These are phyloP conservation scores for Antheraea mylitta DNA, from an alignment of 1,140 invertebrate genomes.

Conservation along the genomic window DNA sequence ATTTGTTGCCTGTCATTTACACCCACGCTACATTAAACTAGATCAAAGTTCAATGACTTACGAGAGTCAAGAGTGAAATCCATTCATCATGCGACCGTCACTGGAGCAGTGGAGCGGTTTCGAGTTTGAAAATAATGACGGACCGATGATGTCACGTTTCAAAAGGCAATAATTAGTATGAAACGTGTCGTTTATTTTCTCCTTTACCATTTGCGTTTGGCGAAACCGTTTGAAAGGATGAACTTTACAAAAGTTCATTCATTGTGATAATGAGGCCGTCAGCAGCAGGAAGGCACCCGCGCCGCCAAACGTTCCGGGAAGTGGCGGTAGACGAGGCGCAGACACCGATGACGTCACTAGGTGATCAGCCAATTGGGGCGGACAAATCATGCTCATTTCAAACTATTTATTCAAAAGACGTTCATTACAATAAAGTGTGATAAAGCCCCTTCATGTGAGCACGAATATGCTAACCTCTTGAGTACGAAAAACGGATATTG, in stretches of 20 bases:
- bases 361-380: constrained; percentile 64
- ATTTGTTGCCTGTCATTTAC: constrained; percentile 41
- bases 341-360: constrained; percentile 65
- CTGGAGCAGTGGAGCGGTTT: constrained; percentile 49
- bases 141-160: constrained; percentile 49
- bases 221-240: constrained; percentile 20
- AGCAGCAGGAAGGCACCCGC: constrained; percentile 55
- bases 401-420: constrained; percentile 9
- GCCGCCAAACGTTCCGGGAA: constrained; percentile 66
- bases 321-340: constrained; percentile 64
- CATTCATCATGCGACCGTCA: constrained; percentile 65
- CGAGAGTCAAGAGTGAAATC: constrained; percentile 50
- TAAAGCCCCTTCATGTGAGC: background rate
- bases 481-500: background rate
- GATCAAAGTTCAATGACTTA: constrained; percentile 69
- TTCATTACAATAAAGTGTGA: constrained; percentile 5
- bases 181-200: constrained; percentile 30
- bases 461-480: background rate
- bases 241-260: constrained; percentile 42
- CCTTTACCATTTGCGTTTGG: constrained; percentile 27
- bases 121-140: constrained; percentile 48
- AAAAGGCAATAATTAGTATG: constrained; percentile 34
- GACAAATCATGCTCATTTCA: constrained; percentile 41
- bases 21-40: constrained; percentile 57
- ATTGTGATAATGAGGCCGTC: constrained; percentile 52